phyloP scores from a whole-genome alignment of 2,888 invertebrate species.

The Podabrus alpinus region DNA sequence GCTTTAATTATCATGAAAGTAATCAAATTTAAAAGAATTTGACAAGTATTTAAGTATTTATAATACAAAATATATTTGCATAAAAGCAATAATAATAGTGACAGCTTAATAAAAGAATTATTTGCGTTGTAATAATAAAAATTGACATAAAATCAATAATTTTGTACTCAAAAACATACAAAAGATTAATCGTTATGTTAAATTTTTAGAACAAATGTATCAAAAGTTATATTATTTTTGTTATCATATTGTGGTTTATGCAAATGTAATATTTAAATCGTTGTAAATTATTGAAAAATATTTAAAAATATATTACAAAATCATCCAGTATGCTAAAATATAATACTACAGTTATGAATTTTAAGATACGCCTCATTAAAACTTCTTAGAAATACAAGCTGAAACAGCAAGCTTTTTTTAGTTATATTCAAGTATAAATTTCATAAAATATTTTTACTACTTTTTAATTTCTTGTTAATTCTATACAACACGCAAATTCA shows the following conservation, averaged over 20 bases:
- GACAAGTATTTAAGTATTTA: background rate
- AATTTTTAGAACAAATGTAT: background rate
- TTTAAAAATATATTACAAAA: background rate
- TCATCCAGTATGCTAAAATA: background rate
- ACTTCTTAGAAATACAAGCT: background rate
- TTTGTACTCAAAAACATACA: background rate
- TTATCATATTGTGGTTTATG: background rate
- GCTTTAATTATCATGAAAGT: background rate
- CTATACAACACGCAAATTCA: background rate
- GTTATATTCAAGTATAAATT: background rate
- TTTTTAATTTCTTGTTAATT: background rate
- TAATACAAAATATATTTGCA: background rate
- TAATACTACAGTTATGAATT: background rate
- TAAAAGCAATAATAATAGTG: conserved; percentile 1
- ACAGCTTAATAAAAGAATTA: conserved; percentile 1
- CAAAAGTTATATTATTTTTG: background rate
- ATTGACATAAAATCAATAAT: conserved; percentile 1
- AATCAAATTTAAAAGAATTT: background rate
- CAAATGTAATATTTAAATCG: background rate
- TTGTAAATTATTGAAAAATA: background rate
- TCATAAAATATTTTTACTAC: background rate
- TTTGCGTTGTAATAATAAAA: conserved; percentile 2
- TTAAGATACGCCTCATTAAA: background rate
- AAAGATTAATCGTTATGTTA: background rate
- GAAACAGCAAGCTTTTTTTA: background rate